A percentile compares a stretch with the other conserved stretches of the same genome.
phyloP scores from a whole-genome alignment of 2,888 invertebrate genomes.

The Epistrophe grossulariae region DNA sequence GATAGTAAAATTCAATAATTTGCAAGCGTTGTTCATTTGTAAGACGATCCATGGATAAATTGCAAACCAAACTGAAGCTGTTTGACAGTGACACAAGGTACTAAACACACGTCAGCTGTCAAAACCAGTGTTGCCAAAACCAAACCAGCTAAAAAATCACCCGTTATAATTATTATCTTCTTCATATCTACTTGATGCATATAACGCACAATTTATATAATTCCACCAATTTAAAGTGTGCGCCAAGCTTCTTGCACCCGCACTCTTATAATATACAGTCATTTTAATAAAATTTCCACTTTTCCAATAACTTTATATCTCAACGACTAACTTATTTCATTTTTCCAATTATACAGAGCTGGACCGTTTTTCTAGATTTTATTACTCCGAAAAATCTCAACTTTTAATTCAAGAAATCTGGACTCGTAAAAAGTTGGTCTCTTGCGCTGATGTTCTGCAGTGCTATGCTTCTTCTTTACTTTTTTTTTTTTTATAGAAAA shows the following conservation, averaged over 20 bases:
- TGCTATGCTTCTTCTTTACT: too few relatives aligned
- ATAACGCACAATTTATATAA: not conserved
- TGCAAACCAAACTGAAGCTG: too few relatives aligned
- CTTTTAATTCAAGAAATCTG: constrained; percentile 67
- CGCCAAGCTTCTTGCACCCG: not conserved
- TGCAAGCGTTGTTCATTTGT: too few relatives aligned
- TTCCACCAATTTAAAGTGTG: not conserved
- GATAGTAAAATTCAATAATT: too few relatives aligned
- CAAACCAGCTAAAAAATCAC: too few relatives aligned
- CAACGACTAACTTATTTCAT: constrained; percentile 61
- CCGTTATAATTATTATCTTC: too few relatives aligned
- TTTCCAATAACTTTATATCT: constrained; percentile 56
- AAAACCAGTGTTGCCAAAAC: too few relatives aligned
- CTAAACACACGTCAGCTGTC: too few relatives aligned
- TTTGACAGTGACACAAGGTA: too few relatives aligned
- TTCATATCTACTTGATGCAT: too few relatives aligned
- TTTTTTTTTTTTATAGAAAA: not conserved
- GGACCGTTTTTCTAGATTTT: constrained; percentile 49
- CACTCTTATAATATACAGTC: not conserved
- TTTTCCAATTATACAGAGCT: constrained; percentile 62
- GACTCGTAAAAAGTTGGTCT: constrained; percentile 65
- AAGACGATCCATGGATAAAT: too few relatives aligned
- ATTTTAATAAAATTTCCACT: constrained; percentile 39
- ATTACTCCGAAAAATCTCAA: constrained; percentile 52
- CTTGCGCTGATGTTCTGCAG: constrained; percentile 1